A percentile compares a stretch with the other conserved stretches of the same genome.
phyloP scores from a whole-genome alignment of 2,113 vertebrate genomes.

The Corapipo altera region DNA sequence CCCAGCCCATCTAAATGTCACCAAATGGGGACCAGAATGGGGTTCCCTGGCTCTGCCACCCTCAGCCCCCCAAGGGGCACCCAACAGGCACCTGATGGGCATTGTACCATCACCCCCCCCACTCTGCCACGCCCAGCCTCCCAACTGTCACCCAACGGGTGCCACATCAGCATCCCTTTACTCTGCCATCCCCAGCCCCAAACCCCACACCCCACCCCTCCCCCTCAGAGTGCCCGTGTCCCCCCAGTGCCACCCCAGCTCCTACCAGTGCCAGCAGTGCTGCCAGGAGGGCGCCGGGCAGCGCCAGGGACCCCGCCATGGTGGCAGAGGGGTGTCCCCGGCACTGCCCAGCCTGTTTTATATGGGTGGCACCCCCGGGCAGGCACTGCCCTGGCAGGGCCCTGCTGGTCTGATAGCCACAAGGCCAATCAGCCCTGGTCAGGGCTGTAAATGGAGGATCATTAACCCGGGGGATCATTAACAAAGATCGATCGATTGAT shows the following conservation, averaged over 20 bases:
- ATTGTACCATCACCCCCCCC: too few species aligned
- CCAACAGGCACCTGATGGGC: not conserved
- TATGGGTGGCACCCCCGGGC: not conserved
- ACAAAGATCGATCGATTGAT: not conserved
- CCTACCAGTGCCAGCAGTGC: not conserved
- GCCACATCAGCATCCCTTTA: not conserved
- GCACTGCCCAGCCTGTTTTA: not conserved
- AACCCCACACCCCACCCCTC: too few species aligned
- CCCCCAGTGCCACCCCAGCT: not conserved
- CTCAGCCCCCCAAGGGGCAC: fast-evolving
- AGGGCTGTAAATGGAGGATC: not conserved
- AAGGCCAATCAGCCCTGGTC: not conserved
- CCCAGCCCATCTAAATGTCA: too few species aligned
- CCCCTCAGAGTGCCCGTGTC: not conserved
- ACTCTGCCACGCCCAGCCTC: not conserved
- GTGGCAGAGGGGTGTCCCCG: not conserved
- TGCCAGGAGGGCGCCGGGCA: not conserved
- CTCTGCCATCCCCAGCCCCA: not conserved
- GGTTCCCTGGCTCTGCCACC: not conserved
- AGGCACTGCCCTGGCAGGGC: not conserved
- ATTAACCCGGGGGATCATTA: not conserved
- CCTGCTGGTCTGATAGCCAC: not conserved
- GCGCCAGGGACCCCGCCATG: not conserved
- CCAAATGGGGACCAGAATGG: too few species aligned
- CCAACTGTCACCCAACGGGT: not conserved